A percentile compares a stretch with the other conserved stretches of the same genome.
These are phyloP conservation scores for Eulithis prunata DNA, from an alignment of 2,888 invertebrate genomes.

Conservation along the genomic window DNA sequence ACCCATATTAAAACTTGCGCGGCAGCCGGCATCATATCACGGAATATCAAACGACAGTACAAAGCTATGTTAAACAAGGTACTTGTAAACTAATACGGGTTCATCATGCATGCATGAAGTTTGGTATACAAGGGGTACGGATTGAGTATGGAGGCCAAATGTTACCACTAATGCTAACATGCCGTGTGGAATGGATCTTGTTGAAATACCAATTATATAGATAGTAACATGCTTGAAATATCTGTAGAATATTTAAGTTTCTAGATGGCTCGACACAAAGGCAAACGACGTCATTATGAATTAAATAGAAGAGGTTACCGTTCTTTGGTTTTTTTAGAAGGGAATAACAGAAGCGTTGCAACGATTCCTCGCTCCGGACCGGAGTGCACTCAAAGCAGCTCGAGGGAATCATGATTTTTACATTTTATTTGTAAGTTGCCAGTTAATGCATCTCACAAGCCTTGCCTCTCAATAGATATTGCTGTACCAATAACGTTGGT, in stretches of 20 bases:
- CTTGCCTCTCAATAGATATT: background rate
- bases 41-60: constrained; percentile 67
- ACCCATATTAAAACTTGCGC: constrained; percentile 46
- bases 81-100: constrained; percentile 68
- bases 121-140: constrained; percentile 40
- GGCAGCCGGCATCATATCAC: constrained; percentile 58
- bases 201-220: too few species aligned
- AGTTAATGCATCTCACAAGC: background rate
- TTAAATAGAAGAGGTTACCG: background rate
- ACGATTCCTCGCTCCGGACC: constrained; percentile 14
- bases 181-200: too few species aligned
- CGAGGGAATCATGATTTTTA: constrained; percentile 28
- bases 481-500: background rate
- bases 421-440: constrained; percentile 22
- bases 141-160: constrained; percentile 36
- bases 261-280: too few species aligned
- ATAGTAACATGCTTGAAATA: too few species aligned
- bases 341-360: constrained; percentile 9
- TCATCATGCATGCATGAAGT: constrained; percentile 76
- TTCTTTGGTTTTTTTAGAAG: constrained; percentile 6
- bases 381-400: constrained; percentile 23
- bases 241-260: too few species aligned
- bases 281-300: too few species aligned
- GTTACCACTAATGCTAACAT: constrained; percentile 26
- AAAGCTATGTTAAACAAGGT: constrained; percentile 67